These are phyloP conservation scores for Zaprionus gabonicus DNA, from an alignment of 1,140 invertebrate genomes.

Conservation along the genomic window DNA sequence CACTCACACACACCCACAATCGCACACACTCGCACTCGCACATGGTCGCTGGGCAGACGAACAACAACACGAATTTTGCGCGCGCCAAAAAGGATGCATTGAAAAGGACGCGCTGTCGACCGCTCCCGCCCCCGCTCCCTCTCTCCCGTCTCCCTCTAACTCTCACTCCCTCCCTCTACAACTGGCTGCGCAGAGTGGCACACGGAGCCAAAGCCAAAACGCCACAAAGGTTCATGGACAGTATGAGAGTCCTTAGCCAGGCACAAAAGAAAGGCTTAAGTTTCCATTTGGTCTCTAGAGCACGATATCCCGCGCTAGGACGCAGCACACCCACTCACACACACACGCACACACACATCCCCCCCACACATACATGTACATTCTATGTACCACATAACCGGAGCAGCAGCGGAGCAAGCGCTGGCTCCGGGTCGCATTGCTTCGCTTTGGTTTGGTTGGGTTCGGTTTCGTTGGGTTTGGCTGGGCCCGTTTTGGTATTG, in stretches of 20 bases:
- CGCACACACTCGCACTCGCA: constrained; percentile 22
- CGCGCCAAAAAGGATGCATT: constrained; percentile 79
- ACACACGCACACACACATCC: constrained; percentile 17
- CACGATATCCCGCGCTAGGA: constrained; percentile 75
- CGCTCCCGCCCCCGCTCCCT: neutral
- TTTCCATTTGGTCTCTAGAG: constrained; percentile 83
- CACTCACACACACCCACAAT: constrained; percentile 8
- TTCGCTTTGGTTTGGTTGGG: constrained; percentile 6
- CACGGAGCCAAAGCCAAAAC: constrained; percentile 43
- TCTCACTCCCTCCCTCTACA: too few relatives aligned
- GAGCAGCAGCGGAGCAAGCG: constrained; percentile 16
- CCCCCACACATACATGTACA: constrained; percentile 13
- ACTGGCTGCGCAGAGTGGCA: neutral
- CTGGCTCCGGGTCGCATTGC: constrained; percentile 14
- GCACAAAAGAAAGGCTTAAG: constrained; percentile 83
- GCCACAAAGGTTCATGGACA: constrained; percentile 82
- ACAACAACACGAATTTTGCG: constrained; percentile 64
- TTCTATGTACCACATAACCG: constrained; percentile 16
- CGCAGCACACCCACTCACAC: constrained; percentile 37
- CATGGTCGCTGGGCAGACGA: constrained; percentile 38
- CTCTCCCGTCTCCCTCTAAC: neutral
- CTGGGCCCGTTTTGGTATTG: constrained; percentile 25
- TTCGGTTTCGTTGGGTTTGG: constrained; percentile 24
- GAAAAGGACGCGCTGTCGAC: constrained; percentile 52
- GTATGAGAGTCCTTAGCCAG: constrained; percentile 79